Conservation (phyloP, 2,888 invertebrate species). For the Harpalus rufipes region DNA sequence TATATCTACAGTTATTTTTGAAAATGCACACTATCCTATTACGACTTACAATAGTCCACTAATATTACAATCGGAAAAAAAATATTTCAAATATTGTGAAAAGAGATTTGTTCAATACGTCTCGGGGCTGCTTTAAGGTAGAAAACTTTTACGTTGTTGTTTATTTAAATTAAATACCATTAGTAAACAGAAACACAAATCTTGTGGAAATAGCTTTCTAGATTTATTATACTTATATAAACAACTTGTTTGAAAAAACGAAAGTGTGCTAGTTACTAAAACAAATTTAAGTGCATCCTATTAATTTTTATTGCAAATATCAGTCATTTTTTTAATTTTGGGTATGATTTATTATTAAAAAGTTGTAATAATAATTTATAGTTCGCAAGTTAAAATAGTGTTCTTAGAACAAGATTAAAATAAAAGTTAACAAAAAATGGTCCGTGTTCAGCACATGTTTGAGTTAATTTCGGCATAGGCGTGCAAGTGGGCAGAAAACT, state of each 20-base stretch:
- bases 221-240: neutral
- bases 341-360: too few relatives aligned
- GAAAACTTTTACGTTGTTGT: neutral
- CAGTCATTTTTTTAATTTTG: too few relatives aligned
- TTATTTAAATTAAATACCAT: too few relatives aligned
- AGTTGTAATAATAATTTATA: neutral
- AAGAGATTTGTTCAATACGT: too few relatives aligned
- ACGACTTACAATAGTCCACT: too few relatives aligned
- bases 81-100: too few relatives aligned
- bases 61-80: too few relatives aligned
- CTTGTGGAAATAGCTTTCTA: neutral
- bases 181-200: neutral
- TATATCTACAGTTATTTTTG: too few relatives aligned
- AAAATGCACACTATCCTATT: too few relatives aligned
- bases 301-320: too few relatives aligned
- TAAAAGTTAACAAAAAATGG: conserved; percentile 14
- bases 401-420: too few relatives aligned
- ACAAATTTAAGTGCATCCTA: neutral
- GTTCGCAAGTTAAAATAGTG: neutral
- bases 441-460: conserved; percentile 7
- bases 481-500: conserved; percentile 33
- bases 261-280: conserved; percentile 8
- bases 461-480: conserved; percentile 26
- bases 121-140: too few relatives aligned
- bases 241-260: neutral